Evolutionary conservation across 1,140 invertebrate species (phyloP).

Genomic region (Trachelipus rathkii): DNA sequence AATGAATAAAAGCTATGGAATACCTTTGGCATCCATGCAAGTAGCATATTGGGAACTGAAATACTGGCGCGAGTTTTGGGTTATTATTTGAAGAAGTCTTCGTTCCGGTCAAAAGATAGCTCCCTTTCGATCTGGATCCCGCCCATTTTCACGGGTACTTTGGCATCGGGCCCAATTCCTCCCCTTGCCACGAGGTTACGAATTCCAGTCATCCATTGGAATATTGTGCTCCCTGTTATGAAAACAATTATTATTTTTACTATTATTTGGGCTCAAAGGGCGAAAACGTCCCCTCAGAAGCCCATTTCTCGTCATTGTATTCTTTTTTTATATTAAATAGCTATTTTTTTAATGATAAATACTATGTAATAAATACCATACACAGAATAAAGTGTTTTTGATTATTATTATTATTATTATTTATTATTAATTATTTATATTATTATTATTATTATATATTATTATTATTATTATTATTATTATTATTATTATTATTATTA

Average conservation of each 20-base stretch:
- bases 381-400: too few relatives aligned
- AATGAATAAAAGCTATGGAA: slow-evolving; percentile 47
- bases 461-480: too few relatives aligned
- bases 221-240: slow-evolving; percentile 50
- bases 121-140: slow-evolving; percentile 65
- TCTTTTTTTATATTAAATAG: slow-evolving; percentile 50
- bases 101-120: slow-evolving; percentile 62
- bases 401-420: too few relatives aligned
- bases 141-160: slow-evolving; percentile 53
- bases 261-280: too few relatives aligned
- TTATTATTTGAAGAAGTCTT: slow-evolving; percentile 58
- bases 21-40: slow-evolving; percentile 59
- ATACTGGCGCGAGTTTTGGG: slow-evolving; percentile 60
- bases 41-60: slow-evolving; percentile 57
- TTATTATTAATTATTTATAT: too few relatives aligned
- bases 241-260: too few relatives aligned
- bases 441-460: too few relatives aligned
- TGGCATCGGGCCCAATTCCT: slow-evolving; percentile 50
- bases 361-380: too few relatives aligned
- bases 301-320: too few relatives aligned
- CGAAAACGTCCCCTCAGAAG: too few relatives aligned
- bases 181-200: slow-evolving; percentile 53
- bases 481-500: too few relatives aligned
- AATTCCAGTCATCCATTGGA: slow-evolving; percentile 63
- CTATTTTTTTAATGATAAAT: too few relatives aligned